Percentiles rank a stretch among this genome's conserved stretches.
Evolutionary conservation across 2,113 vertebrate genomes (phyloP).

Genomic region (Oxyura jamaicensis): DNA sequence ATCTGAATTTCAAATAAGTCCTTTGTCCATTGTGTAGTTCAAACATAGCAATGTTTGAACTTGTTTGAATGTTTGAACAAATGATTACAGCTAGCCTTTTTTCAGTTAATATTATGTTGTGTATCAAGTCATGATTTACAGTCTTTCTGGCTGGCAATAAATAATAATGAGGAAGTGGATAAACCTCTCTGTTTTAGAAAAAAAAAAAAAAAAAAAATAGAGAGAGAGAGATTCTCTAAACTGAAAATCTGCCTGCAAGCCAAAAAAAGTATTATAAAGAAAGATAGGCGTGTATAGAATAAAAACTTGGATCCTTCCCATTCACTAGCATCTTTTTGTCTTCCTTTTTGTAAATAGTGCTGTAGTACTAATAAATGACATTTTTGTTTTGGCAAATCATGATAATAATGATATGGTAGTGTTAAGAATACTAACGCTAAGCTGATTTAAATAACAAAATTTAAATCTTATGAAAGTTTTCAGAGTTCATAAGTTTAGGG

Average conservation of each 20-base stretch:
- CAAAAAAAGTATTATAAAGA: neutral
- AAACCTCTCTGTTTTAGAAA: neutral
- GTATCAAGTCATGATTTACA: neutral
- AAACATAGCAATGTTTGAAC: too few relatives aligned
- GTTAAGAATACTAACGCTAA: neutral
- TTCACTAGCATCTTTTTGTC: neutral
- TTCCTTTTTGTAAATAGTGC: neutral
- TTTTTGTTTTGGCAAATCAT: neutral
- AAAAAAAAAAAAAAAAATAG: neutral
- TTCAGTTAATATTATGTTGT: neutral
- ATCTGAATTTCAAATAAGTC: conserved; percentile 68
- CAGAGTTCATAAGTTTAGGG: neutral
- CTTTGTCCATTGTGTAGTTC: conserved; percentile 48
- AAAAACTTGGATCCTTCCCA: neutral
- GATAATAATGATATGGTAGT: neutral
- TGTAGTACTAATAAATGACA: neutral
- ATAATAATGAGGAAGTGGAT: neutral
- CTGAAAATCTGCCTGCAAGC: neutral
- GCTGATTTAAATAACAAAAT: neutral
- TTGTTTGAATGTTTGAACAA: too few relatives aligned
- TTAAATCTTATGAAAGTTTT: neutral
- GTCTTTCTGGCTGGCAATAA: neutral
- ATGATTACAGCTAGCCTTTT: conserved; percentile 20
- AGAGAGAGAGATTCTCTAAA: neutral
- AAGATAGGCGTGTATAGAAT: neutral